phyloP scores from a whole-genome alignment of 1,140 invertebrate genomes.

The Brachionus sp. region DNA sequence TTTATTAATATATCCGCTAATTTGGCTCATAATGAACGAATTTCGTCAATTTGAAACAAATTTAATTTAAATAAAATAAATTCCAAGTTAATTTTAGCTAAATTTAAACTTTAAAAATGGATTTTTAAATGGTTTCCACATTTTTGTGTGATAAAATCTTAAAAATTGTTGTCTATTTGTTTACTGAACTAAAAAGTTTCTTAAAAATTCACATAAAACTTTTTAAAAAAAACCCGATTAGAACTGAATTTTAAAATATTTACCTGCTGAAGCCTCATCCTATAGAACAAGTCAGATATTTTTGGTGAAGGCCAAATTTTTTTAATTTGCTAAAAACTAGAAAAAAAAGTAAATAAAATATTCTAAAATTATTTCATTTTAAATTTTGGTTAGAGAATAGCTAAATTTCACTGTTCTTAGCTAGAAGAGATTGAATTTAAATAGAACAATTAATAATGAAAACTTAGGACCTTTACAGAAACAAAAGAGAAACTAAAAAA shows the following conservation, averaged over 20 bases:
- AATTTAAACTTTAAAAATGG: neutral
- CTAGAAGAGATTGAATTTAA: neutral
- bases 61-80: too few relatives aligned
- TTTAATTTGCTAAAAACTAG: neutral
- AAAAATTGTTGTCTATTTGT: neutral
- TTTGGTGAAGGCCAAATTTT: conserved; percentile 1
- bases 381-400: neutral
- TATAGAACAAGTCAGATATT: neutral
- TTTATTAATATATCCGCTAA: neutral
- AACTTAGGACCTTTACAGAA: neutral
- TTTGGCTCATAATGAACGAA: neutral
- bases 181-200: neutral
- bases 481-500: neutral
- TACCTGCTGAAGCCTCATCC: conserved; percentile 2
- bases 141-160: neutral
- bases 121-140: neutral
- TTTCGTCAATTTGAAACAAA: neutral
- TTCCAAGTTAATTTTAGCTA: neutral
- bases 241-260: neutral
- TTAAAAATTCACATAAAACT: neutral
- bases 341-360: neutral
- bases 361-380: neutral
- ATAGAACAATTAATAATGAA: neutral
- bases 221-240: neutral
- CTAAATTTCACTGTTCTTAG: neutral